These are phyloP conservation scores for Schizopygopsis malacanthus DNA, from an alignment of 2,797 vertebrate genomes.

Conservation along the genomic window DNA sequence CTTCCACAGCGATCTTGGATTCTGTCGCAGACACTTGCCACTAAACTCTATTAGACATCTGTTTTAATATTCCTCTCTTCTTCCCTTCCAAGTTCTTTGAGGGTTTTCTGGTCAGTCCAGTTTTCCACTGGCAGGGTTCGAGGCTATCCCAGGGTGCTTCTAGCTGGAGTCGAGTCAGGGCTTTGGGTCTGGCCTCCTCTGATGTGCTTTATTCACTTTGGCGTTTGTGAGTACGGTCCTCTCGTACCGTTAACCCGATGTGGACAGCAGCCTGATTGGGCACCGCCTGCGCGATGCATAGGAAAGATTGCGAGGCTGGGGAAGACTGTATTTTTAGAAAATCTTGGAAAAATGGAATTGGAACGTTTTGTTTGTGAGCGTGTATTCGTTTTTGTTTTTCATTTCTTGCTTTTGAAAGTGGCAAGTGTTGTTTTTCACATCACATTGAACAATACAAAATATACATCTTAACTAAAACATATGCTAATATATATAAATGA, in stretches of 20 bases:
- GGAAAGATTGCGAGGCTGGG: background rate
- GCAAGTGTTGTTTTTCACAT: background rate
- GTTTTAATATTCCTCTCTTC: constrained; percentile 83
- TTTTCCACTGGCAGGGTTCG: constrained; percentile 85
- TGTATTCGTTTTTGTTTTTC: background rate
- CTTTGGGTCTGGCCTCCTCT: constrained; percentile 71
- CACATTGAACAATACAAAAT: background rate
- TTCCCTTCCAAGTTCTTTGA: constrained; percentile 85
- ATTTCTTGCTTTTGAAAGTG: background rate
- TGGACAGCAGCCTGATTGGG: constrained; percentile 7
- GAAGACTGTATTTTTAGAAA: constrained; percentile 2
- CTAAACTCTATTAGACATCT: constrained; percentile 85
- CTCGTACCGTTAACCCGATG: constrained; percentile 40
- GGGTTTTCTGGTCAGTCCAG: constrained; percentile 86
- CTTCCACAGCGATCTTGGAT: constrained; percentile 68
- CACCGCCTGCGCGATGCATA: background rate
- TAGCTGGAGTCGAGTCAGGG: constrained; percentile 78
- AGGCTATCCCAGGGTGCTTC: constrained; percentile 87
- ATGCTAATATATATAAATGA: too few relatives aligned
- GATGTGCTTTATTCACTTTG: constrained; percentile 65
- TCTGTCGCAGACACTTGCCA: constrained; percentile 82
- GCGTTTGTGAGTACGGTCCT: constrained; percentile 66
- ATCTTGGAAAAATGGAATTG: background rate
- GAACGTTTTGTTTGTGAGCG: background rate
- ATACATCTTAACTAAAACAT: background rate